Evolutionary conservation across 1,140 invertebrate species (phyloP).

Genomic region (Tribolium madens): DNA sequence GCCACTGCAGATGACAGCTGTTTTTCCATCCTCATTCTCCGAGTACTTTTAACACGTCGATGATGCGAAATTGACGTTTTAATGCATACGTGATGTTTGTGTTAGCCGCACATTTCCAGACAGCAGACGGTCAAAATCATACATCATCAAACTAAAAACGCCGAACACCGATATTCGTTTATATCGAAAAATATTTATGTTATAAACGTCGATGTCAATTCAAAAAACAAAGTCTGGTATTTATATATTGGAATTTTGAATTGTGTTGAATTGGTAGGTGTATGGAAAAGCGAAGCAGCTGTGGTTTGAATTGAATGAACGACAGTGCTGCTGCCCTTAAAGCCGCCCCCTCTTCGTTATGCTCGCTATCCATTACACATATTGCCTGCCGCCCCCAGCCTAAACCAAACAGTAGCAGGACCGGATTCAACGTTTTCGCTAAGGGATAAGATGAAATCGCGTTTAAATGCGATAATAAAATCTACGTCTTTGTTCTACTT

Average conservation of each 20-base stretch:
- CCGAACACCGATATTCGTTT: conserved; percentile 29
- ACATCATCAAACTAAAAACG: conserved; percentile 31
- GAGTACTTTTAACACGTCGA: conserved; percentile 48
- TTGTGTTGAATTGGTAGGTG: neutral
- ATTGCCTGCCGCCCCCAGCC: conserved; percentile 57
- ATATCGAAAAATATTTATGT: conserved; percentile 35
- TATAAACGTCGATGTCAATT: neutral
- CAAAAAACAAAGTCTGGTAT: neutral
- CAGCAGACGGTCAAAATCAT: conserved; percentile 29
- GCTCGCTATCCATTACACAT: conserved; percentile 60
- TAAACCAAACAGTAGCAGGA: conserved; percentile 48
- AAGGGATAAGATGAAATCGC: neutral
- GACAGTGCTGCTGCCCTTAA: conserved; percentile 25
- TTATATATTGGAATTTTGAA: neutral
- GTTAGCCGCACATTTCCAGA: conserved; percentile 27
- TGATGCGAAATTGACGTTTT: conserved; percentile 51
- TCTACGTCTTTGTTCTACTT: no score
- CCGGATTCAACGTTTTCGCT: conserved; percentile 16
- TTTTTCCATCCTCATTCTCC: no score
- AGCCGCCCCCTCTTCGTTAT: conserved; percentile 33
- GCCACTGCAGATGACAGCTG: no score
- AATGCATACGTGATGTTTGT: conserved; percentile 47
- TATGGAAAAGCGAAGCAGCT: conserved; percentile 23
- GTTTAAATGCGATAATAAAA: neutral
- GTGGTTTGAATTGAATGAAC: conserved; percentile 38